Base-by-base conservation (phyloP, 2,888 invertebrate species). In the Apocheima hispidaria region DNA sequence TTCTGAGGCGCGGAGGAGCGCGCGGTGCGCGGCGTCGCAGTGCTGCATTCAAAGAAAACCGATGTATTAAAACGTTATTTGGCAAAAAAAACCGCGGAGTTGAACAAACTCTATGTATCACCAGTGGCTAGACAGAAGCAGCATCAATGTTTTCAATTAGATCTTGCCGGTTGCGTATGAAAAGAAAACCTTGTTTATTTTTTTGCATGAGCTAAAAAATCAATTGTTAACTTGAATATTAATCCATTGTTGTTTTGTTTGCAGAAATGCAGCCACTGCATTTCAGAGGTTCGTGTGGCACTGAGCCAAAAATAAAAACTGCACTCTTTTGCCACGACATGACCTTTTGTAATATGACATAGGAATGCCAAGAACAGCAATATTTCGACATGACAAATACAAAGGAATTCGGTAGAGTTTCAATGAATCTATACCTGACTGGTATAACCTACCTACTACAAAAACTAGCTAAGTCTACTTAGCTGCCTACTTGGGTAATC, bases 221-320 rank as follows among this genome's bases (percentile, higher is more conserved):
- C 14, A 14, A 36, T 21, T 50, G n/a, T 21, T 12, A 10, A 40
- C 18, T 36, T 18, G 14, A 18, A 28, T 12, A 6, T 38, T 36
- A 9, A 50, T n/a, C n/a, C n/a, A n/a, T n/a, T n/a, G n/a, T n/a
- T n/a, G n/a, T n/a, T n/a, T n/a, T n/a, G n/a, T 50, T 23, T 50
- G 35, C 38, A 28, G 38, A 10, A 4, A 26, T 18, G 51, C 35
- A 36, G 26, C 1, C 4, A 20, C 52, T 51, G 49, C 54, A 58
- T 63, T 67, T 61, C 56, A 66, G 61, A 56, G 10, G 63, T 55
- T 53, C 63, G 49, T 66, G 53, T 69, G 70, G 70, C 61, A 40
- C 7, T 9, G 33, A 60, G 68, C 70, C 73, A 73, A 66, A 63
- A 61, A 44, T 60, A 51, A 44, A 43, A 52, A 60, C 44, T 57